Evolutionary conservation across 2,888 invertebrate species (phyloP).

Genomic region (Pasiphila rectangulata): DNA sequence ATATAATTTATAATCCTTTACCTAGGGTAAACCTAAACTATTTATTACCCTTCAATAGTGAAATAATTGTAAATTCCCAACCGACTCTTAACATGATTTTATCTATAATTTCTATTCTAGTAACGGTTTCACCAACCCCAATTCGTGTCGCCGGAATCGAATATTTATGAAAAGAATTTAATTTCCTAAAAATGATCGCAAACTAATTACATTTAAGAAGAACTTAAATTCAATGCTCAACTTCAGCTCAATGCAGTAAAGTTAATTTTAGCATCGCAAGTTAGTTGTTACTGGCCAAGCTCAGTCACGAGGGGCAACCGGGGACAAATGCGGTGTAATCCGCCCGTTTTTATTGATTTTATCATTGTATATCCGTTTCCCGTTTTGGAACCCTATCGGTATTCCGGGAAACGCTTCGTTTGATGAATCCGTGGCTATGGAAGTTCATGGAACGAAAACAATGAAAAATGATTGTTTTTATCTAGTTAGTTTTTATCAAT

Average conservation of each 20-base stretch:
- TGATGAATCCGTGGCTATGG: slow-evolving; percentile 25
- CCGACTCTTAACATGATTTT: too few species aligned
- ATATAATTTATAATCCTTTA: too few species aligned
- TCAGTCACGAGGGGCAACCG: slow-evolving; percentile 34
- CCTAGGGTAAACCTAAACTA: too few species aligned
- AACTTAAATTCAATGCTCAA: not conserved
- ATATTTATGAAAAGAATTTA: too few species aligned
- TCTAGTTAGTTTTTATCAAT: not conserved
- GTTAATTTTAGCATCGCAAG: not conserved
- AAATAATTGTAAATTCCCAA: too few species aligned
- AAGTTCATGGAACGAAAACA: slow-evolving; percentile 9
- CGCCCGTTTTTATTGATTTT: slow-evolving; percentile 48
- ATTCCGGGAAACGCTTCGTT: slow-evolving; percentile 26
- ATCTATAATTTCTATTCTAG: too few species aligned
- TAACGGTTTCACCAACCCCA: too few species aligned
- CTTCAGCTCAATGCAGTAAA: not conserved
- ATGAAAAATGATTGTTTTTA: slow-evolving; percentile 6
- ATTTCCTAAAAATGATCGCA: too few species aligned
- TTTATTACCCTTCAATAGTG: too few species aligned
- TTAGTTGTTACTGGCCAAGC: slow-evolving; percentile 17
- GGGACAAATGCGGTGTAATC: slow-evolving; percentile 34
- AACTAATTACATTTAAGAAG: too few species aligned
- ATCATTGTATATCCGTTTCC: slow-evolving; percentile 21
- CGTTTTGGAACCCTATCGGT: slow-evolving; percentile 24
- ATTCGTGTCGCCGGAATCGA: too few species aligned